phyloP scores from a whole-genome alignment of 2,888 invertebrate genomes.

The Cosmia pyralina region DNA sequence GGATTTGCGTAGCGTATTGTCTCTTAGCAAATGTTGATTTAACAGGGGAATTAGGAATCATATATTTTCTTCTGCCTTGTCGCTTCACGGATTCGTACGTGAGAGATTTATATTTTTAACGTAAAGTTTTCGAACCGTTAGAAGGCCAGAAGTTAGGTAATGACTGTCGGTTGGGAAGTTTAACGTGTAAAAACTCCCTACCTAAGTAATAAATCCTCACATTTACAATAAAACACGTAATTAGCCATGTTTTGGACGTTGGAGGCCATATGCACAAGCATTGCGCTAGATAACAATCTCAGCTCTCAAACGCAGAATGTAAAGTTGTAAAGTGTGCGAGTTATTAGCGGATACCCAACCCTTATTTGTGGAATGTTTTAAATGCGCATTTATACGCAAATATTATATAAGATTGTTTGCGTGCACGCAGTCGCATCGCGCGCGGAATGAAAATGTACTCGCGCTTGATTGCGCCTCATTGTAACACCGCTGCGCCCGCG shows the following conservation, averaged over 20 bases:
- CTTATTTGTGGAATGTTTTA: constrained; percentile 82
- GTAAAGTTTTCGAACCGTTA: no score
- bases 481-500: constrained; percentile 53
- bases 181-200: constrained; percentile 33
- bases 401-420: constrained; percentile 81
- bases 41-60: no score
- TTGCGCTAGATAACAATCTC: constrained; percentile 68
- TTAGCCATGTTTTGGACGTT: constrained; percentile 46
- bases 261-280: constrained; percentile 33
- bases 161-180: no score
- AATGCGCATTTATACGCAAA: constrained; percentile 78
- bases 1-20: no score
- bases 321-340: constrained; percentile 70
- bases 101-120: no score
- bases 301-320: constrained; percentile 60
- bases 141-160: no score
- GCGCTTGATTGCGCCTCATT: constrained; percentile 65
- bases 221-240: constrained; percentile 48
- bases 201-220: constrained; percentile 23
- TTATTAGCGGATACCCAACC: constrained; percentile 75
- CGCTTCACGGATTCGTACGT: no score
- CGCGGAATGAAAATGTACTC: constrained; percentile 76
- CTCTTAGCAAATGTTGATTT: no score
- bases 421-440: constrained; percentile 71
- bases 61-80: no score